A percentile compares a stretch with the other conserved stretches of the same genome.
Evolutionary conservation across 2,888 invertebrate genomes (phyloP).

Genomic region (Cactoblastis cactorum): DNA sequence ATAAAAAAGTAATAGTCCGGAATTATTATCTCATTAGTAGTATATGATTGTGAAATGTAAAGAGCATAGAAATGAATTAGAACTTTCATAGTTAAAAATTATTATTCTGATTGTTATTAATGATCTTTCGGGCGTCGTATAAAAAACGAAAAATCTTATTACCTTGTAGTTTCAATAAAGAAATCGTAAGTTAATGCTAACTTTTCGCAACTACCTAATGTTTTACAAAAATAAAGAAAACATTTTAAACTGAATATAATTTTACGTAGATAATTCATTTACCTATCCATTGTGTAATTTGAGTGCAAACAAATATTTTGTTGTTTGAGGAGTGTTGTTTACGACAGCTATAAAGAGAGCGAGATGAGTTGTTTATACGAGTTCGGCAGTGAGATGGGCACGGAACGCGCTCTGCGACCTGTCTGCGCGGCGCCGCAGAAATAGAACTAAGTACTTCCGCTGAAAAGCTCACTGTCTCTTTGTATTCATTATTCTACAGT

Average conservation of each 20-base stretch:
- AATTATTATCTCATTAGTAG: neutral
- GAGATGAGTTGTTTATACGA: slow-evolving; percentile 47
- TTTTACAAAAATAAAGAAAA: too few relatives aligned
- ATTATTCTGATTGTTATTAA: too few relatives aligned
- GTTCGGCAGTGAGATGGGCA: slow-evolving; percentile 23
- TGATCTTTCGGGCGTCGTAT: too few relatives aligned
- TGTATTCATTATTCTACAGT: slow-evolving; percentile 25
- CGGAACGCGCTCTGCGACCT: slow-evolving; percentile 33
- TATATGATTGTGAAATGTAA: too few relatives aligned
- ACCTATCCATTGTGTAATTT: slow-evolving; percentile 3
- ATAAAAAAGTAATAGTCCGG: neutral
- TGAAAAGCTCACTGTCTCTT: slow-evolving; percentile 41
- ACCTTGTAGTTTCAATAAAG: too few relatives aligned
- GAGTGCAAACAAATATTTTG: slow-evolving; percentile 9
- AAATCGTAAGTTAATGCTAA: too few relatives aligned
- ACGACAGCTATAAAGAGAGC: slow-evolving; percentile 22
- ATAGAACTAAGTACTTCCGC: slow-evolving; percentile 66
- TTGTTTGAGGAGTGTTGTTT: slow-evolving; percentile 16
- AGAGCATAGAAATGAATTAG: too few relatives aligned
- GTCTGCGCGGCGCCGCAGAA: slow-evolving; percentile 33
- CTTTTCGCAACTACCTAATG: too few relatives aligned
- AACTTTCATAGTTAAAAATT: too few relatives aligned
- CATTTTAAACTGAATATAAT: neutral
- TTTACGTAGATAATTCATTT: neutral
- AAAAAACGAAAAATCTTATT: too few relatives aligned